A percentile compares a stretch with the other conserved stretches of the same genome.
phyloP scores from a whole-genome alignment of 2,113 vertebrate species.

The Lipotes vexillifer region DNA sequence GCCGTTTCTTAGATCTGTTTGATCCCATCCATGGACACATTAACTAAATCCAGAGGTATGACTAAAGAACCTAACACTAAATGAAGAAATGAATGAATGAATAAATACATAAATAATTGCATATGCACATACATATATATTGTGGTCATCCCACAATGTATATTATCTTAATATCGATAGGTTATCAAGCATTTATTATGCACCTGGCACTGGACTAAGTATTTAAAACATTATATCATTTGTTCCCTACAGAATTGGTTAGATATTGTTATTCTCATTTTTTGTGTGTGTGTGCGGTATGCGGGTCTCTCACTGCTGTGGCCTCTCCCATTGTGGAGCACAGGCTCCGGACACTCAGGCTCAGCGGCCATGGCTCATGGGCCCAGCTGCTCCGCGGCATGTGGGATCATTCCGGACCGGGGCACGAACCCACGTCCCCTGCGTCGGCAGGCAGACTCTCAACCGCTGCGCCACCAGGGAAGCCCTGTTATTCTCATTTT shows the following conservation, averaged over 20 bases:
- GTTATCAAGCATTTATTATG: background rate
- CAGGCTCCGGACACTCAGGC: too few relatives aligned
- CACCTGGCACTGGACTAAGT: background rate
- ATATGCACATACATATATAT: background rate
- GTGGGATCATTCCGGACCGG: too few relatives aligned
- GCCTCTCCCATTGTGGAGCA: too few relatives aligned
- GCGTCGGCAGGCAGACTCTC: too few relatives aligned
- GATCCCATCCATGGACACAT: background rate
- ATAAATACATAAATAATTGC: background rate
- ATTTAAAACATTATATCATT: background rate
- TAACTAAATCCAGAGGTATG: background rate
- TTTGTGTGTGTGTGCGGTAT: background rate
- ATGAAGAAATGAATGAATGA: background rate
- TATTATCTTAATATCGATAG: background rate
- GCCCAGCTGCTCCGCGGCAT: too few relatives aligned
- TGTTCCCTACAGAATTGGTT: background rate
- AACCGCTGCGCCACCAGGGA: too few relatives aligned
- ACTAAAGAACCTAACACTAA: background rate
- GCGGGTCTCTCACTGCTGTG: too few relatives aligned
- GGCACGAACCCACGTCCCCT: too few relatives aligned
- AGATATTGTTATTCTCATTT: background rate
- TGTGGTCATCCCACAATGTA: background rate
- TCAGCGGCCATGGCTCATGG: too few relatives aligned
- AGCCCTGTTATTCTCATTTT: background rate
- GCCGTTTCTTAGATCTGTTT: background rate